Base-by-base conservation (phyloP, 1,140 invertebrate species). In the Lycorma delicatula region DNA sequence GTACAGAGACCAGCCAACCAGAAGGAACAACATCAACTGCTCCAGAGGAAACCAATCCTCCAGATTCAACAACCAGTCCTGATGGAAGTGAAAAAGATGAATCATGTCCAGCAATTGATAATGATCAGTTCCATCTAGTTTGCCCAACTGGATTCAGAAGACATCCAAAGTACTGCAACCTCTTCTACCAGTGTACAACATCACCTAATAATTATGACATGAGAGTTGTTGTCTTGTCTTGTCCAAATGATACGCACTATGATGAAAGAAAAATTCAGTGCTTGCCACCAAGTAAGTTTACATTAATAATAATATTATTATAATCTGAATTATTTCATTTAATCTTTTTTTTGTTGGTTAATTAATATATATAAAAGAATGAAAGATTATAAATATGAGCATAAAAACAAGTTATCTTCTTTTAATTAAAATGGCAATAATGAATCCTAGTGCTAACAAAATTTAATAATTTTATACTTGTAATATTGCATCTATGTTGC, bases 161-260 rank as follows among this genome's bases (percentile, higher is more conserved):
- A 60, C 87, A 92, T 77, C 86, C 88, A 0, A 85, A 88, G 68
- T 83, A 87, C 64, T 92, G 89, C 66, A 86, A 90, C 67, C 69
- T 87, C 38, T 89, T 91, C 71, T 91, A 91, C 65, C 87, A 91
- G 69, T 91, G 89, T 67, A 84, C 81, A 13, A 77, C 76, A 56
- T 78, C 79, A 50, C 50, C 64, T 22, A 73, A 81, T 20, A 80
- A 71, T 29, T 80, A 82, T 65, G 82, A 89, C 60, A 71, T 86
- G 5, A 88, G 86, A 65, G 77, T 90, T 54, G 74, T 86, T 1
- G 76, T 83, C 2, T 78, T 91, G 47, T 80, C 79, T 48, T 91
- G 89, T 71, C 84, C 85, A 5, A 82, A 86, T 60, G 80, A 80
- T 55, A 87, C 84, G 0, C 79, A 88, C 44, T 91, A 82, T 63